Percentiles rank a stretch among this genome's conserved stretches.
These are phyloP conservation scores for Sciurus vulgaris DNA, from an alignment of 2,797 vertebrate genomes.

Conservation along the genomic window DNA sequence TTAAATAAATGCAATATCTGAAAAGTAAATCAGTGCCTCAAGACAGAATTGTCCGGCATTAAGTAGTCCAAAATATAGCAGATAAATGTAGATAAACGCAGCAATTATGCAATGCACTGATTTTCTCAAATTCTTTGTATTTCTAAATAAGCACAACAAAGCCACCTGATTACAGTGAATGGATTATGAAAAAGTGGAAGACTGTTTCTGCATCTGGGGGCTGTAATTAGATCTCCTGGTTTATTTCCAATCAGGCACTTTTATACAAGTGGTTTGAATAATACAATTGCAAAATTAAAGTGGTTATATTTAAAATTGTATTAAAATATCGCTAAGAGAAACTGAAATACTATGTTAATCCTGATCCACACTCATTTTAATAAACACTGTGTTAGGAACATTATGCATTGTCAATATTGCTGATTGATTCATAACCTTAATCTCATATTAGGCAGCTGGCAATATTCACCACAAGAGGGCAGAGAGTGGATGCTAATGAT, in stretches of 20 bases:
- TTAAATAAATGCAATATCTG: conserved; percentile 62
- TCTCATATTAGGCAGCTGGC: background rate
- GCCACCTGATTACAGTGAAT: conserved; percentile 82
- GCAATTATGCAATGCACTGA: conserved; percentile 78
- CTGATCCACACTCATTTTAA: conserved; percentile 28
- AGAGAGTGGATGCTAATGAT: conserved; percentile 42
- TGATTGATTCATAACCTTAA: conserved; percentile 62
- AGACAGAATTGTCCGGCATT: conserved; percentile 73
- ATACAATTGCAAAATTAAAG: conserved; percentile 61
- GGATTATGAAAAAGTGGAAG: conserved; percentile 67
- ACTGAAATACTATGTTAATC: conserved; percentile 53
- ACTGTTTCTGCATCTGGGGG: conserved; percentile 63
- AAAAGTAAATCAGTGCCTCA: conserved; percentile 72
- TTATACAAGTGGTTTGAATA: conserved; percentile 75
- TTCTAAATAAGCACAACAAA: conserved; percentile 81
- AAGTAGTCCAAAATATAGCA: conserved; percentile 68
- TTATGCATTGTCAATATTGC: conserved; percentile 47
- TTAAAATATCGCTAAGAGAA: conserved; percentile 62
- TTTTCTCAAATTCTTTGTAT: conserved; percentile 83
- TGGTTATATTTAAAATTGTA: conserved; percentile 71
- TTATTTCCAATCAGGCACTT: conserved; percentile 79
- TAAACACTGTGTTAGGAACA: background rate
- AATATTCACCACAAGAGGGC: conserved; percentile 71
- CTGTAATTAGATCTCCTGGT: conserved; percentile 78
- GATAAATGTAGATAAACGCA: conserved; percentile 80